These are phyloP conservation scores for Ceriagrion tenellum DNA, from an alignment of 2,888 invertebrate genomes.

Conservation along the genomic window DNA sequence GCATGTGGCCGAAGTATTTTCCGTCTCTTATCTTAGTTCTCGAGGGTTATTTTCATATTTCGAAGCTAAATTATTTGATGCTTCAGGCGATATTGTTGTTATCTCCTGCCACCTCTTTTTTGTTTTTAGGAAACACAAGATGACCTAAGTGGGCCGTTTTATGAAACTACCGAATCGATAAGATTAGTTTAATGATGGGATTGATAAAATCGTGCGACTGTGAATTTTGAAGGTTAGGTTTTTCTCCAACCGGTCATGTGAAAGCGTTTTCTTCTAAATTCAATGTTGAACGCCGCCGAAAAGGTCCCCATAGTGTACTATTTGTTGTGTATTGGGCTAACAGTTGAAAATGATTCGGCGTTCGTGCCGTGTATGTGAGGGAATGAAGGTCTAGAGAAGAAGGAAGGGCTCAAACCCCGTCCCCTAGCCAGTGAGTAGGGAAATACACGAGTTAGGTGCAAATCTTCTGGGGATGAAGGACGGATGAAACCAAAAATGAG, in stretches of 20 bases:
- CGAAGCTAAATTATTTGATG: background rate
- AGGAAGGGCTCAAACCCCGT: too few species aligned
- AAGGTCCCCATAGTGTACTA: too few species aligned
- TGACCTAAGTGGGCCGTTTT: background rate
- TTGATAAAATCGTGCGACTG: background rate
- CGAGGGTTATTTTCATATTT: background rate
- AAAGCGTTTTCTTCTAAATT: background rate
- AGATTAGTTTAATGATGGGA: background rate
- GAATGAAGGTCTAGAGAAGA: too few species aligned
- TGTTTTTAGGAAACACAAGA: background rate
- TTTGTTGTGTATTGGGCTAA: too few species aligned
- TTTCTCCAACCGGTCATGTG: background rate
- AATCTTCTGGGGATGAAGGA: too few species aligned
- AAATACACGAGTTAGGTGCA: too few species aligned
- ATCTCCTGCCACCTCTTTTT: background rate
- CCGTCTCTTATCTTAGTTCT: background rate
- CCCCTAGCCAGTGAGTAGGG: too few species aligned
- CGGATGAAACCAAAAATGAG: too few species aligned
- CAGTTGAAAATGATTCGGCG: too few species aligned
- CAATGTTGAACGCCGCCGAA: background rate
- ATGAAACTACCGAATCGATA: background rate
- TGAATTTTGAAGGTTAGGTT: background rate
- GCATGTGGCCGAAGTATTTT: background rate
- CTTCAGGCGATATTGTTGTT: background rate
- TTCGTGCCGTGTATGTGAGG: too few species aligned